Percentiles rank a stretch among this genome's conserved stretches.
These are phyloP conservation scores for Oreochromis grahami DNA, from an alignment of 2,797 vertebrate genomes.

Conservation along the genomic window DNA sequence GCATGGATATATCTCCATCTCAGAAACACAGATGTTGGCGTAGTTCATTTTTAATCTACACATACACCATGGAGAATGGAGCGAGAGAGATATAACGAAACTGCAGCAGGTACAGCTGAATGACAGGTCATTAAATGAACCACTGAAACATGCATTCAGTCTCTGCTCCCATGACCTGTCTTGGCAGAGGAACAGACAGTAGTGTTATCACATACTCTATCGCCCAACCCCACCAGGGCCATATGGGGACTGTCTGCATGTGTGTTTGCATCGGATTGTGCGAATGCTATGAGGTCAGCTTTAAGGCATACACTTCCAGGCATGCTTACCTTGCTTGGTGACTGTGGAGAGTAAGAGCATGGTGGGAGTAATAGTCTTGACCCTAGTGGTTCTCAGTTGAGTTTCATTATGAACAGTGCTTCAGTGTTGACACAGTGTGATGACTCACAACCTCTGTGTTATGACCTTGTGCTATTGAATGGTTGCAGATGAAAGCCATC, in stretches of 20 bases:
- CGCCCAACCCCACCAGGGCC: not conserved
- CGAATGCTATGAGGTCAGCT: not conserved
- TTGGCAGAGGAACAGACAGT: conserved; percentile 19
- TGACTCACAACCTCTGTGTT: not conserved
- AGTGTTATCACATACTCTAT: conserved; percentile 38
- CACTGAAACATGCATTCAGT: conserved; percentile 46
- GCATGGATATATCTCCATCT: not conserved
- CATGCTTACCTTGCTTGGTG: not conserved
- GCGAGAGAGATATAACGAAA: not conserved
- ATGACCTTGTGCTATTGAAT: not conserved
- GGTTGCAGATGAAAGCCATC: not conserved
- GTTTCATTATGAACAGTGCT: not conserved
- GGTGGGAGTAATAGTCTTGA: not conserved
- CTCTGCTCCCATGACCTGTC: conserved; percentile 30
- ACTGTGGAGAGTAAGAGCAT: not conserved
- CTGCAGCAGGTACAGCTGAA: conserved; percentile 5
- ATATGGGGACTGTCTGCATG: not conserved
- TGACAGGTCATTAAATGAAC: conserved; percentile 62
- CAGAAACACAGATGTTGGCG: not conserved
- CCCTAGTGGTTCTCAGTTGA: not conserved
- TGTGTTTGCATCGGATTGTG: not conserved
- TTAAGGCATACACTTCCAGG: not conserved
- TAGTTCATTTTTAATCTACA: conserved; percentile 1
- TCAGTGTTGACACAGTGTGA: not conserved
- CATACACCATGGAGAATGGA: not conserved